Percentiles rank a stretch among this genome's conserved stretches.
Conservation (phyloP, 1,140 invertebrate genomes). For the Eumaeus atala region DNA sequence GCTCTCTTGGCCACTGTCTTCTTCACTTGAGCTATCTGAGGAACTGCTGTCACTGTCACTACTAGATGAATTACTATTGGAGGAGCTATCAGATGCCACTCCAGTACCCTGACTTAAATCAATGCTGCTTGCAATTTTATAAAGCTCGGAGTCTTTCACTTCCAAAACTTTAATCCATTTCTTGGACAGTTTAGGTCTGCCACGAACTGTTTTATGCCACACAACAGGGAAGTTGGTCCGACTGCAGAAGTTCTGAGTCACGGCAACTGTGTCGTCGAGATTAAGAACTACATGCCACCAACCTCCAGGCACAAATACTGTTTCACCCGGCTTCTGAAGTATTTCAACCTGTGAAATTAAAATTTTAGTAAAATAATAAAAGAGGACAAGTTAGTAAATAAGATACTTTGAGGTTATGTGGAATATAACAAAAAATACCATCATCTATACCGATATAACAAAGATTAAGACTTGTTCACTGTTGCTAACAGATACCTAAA, state of each 20-base stretch:
- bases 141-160: constrained; percentile 87
- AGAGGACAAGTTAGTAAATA: too few species aligned
- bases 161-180: constrained; percentile 86
- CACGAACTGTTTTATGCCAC: constrained; percentile 98
- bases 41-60: constrained; percentile 80
- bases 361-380: too few species aligned
- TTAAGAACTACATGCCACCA: constrained; percentile 99
- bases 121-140: constrained; percentile 87
- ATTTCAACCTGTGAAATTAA: constrained; percentile 86
- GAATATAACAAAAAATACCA: too few species aligned
- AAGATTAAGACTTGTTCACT: too few species aligned
- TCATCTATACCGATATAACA: too few species aligned
- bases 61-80: constrained; percentile 89
- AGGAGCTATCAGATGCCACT: constrained; percentile 95
- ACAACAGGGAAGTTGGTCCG: constrained; percentile 96
- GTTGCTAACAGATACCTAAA: too few species aligned
- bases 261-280: constrained; percentile 95
- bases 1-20: constrained; percentile 90
- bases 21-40: constrained; percentile 75
- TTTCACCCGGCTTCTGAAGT: constrained; percentile 97
- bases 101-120: constrained; percentile 91
- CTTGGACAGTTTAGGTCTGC: constrained; percentile 93
- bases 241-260: constrained; percentile 99
- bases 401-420: too few species aligned
- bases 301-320: constrained; percentile 97